Evolutionary conservation across 2,113 vertebrate species (phyloP).

Genomic region (Cathartes aura): DNA sequence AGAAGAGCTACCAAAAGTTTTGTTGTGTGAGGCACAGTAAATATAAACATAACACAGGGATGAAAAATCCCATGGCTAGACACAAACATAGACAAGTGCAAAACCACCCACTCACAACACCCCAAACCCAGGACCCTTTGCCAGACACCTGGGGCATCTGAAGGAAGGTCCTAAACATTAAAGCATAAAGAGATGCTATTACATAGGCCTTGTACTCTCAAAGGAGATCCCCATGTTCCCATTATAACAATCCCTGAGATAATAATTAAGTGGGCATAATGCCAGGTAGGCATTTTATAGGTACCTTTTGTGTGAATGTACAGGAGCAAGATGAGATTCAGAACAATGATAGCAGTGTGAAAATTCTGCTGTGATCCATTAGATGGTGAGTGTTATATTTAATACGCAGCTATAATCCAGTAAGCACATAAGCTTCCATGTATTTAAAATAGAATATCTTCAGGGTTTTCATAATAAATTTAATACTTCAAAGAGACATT

Average conservation of each 20-base stretch:
- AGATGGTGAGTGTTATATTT: slow-evolving; percentile 9
- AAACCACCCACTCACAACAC: neutral
- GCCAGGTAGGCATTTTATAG: slow-evolving; percentile 3
- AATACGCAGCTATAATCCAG: slow-evolving; percentile 31
- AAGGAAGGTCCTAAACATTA: neutral
- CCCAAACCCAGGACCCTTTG: neutral
- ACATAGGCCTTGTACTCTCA: neutral
- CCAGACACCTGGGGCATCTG: neutral
- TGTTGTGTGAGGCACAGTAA: neutral
- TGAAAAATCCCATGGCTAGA: neutral
- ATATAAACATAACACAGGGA: neutral
- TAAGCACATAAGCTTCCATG: slow-evolving; percentile 28
- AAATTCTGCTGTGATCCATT: slow-evolving; percentile 31
- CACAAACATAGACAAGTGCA: neutral
- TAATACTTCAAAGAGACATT: slow-evolving; percentile 66
- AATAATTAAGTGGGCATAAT: slow-evolving; percentile 33
- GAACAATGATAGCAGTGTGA: slow-evolving; percentile 7
- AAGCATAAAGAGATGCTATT: neutral
- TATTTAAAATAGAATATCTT: slow-evolving; percentile 49
- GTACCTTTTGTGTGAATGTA: neutral
- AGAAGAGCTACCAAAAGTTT: neutral
- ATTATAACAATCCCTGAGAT: slow-evolving; percentile 17
- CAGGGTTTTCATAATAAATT: slow-evolving; percentile 47
- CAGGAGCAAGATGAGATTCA: slow-evolving; percentile 17
- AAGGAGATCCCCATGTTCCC: neutral